Conservation (phyloP, 2,113 vertebrate species). For the Entelurus aequoreus region DNA sequence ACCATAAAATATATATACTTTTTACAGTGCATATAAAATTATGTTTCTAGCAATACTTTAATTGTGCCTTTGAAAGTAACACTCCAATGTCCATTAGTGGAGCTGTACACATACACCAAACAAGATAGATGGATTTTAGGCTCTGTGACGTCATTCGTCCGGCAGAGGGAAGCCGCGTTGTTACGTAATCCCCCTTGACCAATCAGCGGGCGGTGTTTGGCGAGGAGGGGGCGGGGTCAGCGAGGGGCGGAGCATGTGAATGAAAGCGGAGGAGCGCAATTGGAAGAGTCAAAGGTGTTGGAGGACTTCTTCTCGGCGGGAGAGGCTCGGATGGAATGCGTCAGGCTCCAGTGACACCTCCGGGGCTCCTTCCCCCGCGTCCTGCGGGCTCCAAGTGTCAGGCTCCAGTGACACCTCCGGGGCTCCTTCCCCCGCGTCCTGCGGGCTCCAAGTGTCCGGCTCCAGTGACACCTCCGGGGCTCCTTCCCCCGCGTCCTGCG, state of each 20-base stretch:
- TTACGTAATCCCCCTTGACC: conserved; percentile 33
- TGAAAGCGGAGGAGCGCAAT: conserved; percentile 84
- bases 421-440: background rate
- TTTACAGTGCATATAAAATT: no score
- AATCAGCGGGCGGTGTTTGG: conserved; percentile 56
- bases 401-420: background rate
- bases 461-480: conserved; percentile 11
- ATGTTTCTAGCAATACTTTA: no score
- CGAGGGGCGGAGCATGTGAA: conserved; percentile 71
- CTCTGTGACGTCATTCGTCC: conserved; percentile 25
- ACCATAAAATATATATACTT: no score
- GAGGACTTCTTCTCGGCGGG: background rate
- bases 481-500: conserved; percentile 1
- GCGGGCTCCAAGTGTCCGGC: no score
- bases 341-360: background rate
- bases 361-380: no score
- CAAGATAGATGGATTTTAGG: no score
- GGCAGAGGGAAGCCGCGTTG: conserved; percentile 5
- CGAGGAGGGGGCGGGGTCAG: conserved; percentile 53
- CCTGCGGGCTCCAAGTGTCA: no score
- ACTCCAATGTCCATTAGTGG: no score
- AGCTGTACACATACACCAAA: no score
- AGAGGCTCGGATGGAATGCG: conserved; percentile 31
- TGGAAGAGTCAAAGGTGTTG: conserved; percentile 62
- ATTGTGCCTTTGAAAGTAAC: no score